A percentile compares a stretch with the other conserved stretches of the same genome.
Evolutionary conservation across 1,140 invertebrate genomes (phyloP).

Genomic region (Nasonia vitripennis): DNA sequence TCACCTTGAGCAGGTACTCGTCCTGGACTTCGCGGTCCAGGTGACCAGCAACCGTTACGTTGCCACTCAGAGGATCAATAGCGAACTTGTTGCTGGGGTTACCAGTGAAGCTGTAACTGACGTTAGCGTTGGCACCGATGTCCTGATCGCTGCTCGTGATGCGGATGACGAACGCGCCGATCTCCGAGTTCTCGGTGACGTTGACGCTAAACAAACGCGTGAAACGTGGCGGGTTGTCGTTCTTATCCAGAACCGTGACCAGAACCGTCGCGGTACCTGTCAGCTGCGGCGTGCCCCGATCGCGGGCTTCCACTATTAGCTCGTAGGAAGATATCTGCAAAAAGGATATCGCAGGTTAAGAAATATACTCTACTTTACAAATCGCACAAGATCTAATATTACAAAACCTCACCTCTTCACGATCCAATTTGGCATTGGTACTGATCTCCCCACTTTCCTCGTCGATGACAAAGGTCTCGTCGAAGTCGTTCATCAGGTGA

Average conservation of each 20-base stretch:
- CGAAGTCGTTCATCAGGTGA: constrained; percentile 83
- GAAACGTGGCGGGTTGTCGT: constrained; percentile 96
- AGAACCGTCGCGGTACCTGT: constrained; percentile 90
- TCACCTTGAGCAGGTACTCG: constrained; percentile 92
- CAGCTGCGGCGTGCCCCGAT: constrained; percentile 86
- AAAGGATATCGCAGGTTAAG: neutral
- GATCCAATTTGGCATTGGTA: constrained; percentile 88
- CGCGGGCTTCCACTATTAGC: constrained; percentile 89
- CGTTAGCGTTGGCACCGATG: constrained; percentile 90
- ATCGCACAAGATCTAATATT: neutral
- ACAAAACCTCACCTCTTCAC: constrained; percentile 80
- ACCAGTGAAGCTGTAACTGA: constrained; percentile 90
- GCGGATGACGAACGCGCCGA: constrained; percentile 93
- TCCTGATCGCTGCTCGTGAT: constrained; percentile 95
- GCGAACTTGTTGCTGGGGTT: constrained; percentile 92
- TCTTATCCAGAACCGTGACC: constrained; percentile 91
- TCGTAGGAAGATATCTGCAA: constrained; percentile 83
- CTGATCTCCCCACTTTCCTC: constrained; percentile 88
- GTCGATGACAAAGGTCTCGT: constrained; percentile 88
- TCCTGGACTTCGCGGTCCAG: constrained; percentile 93
- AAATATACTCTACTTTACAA: neutral
- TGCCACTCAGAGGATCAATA: constrained; percentile 91
- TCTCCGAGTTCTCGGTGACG: constrained; percentile 95
- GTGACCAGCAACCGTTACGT: constrained; percentile 90
- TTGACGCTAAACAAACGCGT: constrained; percentile 94